Evolutionary conservation across 2,797 vertebrate species (phyloP).

Genomic region (Acestrorhynchus altus): DNA sequence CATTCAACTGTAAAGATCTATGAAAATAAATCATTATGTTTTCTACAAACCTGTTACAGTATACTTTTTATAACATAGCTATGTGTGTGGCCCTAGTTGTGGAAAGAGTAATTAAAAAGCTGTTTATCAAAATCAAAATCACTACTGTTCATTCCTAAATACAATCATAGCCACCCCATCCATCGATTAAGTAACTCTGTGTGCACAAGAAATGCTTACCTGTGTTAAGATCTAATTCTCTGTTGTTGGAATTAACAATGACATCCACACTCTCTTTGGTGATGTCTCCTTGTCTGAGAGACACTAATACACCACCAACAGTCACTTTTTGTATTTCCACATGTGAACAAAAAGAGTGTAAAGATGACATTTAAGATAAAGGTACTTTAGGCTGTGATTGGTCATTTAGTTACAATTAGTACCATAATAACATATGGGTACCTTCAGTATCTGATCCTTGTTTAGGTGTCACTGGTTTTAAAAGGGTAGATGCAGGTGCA

Average conservation of each 20-base stretch:
- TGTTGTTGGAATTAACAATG: conserved; percentile 69
- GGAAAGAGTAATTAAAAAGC: too few species aligned
- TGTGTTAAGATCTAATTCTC: conserved; percentile 57
- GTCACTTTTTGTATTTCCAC: conserved; percentile 35
- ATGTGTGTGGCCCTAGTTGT: too few species aligned
- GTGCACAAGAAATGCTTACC: conserved; percentile 53
- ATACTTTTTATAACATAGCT: too few species aligned
- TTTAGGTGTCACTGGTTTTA: neutral
- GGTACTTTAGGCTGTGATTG: neutral
- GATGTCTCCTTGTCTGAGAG: conserved; percentile 67
- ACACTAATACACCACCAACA: conserved; percentile 54
- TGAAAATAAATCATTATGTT: too few species aligned
- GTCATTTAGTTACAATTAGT: neutral
- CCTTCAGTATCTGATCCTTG: conserved; percentile 38
- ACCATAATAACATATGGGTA: neutral
- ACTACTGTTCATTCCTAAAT: too few species aligned
- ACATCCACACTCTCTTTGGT: conserved; percentile 65
- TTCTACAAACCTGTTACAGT: too few species aligned
- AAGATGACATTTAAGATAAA: neutral
- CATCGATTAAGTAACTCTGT: too few species aligned
- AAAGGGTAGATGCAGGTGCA: neutral
- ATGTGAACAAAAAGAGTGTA: neutral
- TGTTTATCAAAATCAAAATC: too few species aligned
- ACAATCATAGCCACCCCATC: too few species aligned
- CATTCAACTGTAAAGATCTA: too few species aligned